phyloP scores from a whole-genome alignment of 2,797 vertebrate genomes.

The Cynodonichthys magdalenae region DNA sequence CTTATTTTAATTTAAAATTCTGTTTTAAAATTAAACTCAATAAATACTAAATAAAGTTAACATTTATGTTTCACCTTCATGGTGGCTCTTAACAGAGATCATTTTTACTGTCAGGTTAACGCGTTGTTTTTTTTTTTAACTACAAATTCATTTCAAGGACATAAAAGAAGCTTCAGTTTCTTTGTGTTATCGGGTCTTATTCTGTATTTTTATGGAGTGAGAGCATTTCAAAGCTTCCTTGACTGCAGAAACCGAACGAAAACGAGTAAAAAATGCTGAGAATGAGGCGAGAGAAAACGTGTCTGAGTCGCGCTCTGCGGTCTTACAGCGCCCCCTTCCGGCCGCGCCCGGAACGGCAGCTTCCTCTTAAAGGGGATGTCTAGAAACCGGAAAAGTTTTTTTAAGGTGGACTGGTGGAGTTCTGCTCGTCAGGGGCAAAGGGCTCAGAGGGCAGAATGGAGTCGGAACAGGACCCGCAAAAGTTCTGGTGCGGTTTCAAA shows the following conservation, averaged over 20 bases:
- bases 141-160: neutral
- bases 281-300: conserved; percentile 52
- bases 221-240: neutral
- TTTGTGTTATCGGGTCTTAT: neutral
- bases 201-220: neutral
- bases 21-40: conserved; percentile 14
- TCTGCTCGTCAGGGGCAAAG: conserved; percentile 31
- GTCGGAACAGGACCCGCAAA: neutral
- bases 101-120: neutral
- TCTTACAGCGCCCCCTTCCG: conserved; percentile 61
- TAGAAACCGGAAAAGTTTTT: conserved; percentile 63
- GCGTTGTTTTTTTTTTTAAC: no score
- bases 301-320: conserved; percentile 44
- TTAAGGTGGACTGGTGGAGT: conserved; percentile 79
- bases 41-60: neutral
- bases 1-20: conserved; percentile 1
- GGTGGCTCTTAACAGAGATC: neutral
- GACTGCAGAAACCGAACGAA: conserved; percentile 44
- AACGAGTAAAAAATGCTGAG: conserved; percentile 31
- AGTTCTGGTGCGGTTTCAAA: neutral
- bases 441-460: conserved; percentile 27
- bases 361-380: conserved; percentile 81
- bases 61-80: neutral
- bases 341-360: accelerated
- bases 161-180: neutral